Evolutionary conservation across 64 coral and sea anemone species (phyloP).

Genomic region (Pocillopora damicornis): DNA sequence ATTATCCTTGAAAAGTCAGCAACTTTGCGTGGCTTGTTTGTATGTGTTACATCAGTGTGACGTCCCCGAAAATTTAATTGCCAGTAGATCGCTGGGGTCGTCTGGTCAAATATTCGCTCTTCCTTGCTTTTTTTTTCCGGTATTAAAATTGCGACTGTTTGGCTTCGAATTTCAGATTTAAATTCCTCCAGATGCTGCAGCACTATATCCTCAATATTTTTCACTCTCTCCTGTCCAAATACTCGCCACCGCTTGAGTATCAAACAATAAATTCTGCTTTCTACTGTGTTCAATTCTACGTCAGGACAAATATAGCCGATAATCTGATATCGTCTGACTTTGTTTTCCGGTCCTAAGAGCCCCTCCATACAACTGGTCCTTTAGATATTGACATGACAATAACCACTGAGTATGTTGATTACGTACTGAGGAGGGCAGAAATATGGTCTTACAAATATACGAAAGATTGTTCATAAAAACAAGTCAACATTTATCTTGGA

Average conservation of each 20-base stretch:
- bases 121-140: background rate
- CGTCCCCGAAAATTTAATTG: background rate
- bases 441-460: background rate
- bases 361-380: background rate
- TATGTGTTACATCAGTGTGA: too few relatives aligned
- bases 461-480: background rate
- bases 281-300: background rate
- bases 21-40: background rate
- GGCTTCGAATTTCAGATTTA: background rate
- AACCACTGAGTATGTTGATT: background rate
- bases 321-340: conserved; percentile 3
- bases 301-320: background rate
- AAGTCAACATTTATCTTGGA: background rate
- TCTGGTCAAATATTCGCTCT: background rate
- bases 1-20: background rate
- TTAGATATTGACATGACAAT: background rate
- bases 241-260: background rate
- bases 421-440: background rate
- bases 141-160: background rate
- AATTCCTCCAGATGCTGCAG: background rate
- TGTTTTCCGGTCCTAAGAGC: conserved; percentile 5
- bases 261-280: background rate
- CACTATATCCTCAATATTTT: background rate
- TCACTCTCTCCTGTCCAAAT: background rate
- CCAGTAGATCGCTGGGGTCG: background rate